Conservation (phyloP, 2,888 invertebrate species). For the Lithodes maja region DNA sequence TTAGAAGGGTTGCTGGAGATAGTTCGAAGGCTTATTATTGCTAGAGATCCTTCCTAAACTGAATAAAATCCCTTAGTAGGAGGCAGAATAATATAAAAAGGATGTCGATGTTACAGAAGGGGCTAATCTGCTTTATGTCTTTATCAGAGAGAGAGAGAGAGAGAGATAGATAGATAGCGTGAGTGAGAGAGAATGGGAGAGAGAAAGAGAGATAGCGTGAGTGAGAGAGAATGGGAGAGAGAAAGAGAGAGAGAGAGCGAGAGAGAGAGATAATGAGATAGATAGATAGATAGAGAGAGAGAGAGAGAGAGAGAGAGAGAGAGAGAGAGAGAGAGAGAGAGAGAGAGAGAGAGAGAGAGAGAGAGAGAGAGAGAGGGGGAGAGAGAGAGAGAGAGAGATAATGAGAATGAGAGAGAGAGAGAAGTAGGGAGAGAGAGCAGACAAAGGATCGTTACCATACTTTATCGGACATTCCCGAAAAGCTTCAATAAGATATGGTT, state of each 20-base stretch:
- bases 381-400: constrained; percentile 29
- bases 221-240: background rate
- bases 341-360: background rate
- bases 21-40: no score
- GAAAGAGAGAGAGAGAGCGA: background rate
- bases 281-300: no score
- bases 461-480: constrained; percentile 19
- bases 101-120: no score
- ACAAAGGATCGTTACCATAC: constrained; percentile 12
- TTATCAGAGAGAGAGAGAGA: background rate
- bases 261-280: background rate
- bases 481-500: constrained; percentile 32
- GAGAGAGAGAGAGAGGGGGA: background rate
- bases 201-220: background rate
- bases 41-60: no score
- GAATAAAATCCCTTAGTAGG: no score
- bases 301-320: constrained; percentile 15
- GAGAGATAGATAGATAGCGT: background rate
- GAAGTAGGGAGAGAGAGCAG: constrained; percentile 1
- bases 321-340: background rate
- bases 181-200: background rate
- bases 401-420: constrained; percentile 26
- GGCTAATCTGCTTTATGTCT: no score
- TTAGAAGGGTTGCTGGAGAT: no score
- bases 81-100: no score